Evolutionary conservation across 2,113 vertebrate species (phyloP), one percentile per base, ranked within the genome.

Genomic region (Burhinus bistriatus): DNA sequence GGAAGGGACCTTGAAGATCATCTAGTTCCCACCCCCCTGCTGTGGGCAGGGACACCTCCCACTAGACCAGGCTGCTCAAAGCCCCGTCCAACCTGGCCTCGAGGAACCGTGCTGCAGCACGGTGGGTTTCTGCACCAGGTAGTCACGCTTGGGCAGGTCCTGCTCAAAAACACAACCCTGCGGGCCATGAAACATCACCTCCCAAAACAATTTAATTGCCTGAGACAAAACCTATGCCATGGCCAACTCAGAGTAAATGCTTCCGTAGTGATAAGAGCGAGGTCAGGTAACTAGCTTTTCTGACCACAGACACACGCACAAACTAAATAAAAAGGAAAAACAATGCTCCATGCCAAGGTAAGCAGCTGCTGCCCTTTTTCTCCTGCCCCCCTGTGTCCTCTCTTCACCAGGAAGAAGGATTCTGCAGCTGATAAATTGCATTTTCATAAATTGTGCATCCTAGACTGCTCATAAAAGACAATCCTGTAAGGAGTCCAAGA

Each of bases 91-190:
- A 44, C 13, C 44, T 44, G 44, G 44, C 44, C 44, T 44, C 15
- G 44, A 44, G 44, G 44, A 44, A 44, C 44, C 44, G 6, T 1
- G 65, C 12, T 11, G 40, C 6, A 5, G 29, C 15, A 16, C 5
- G 0, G n/a, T 6, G 49, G 15, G 1, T 32, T 83, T 22, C 29
- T 21, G 5, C 0, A 11, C 27, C 22, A 10, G 44, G 8, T 1
- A 14, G 18, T 45, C 64, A 30, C 2, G 0, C 44, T 51, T 36
- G 4, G 36, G 45, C 69, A 71, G 36, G 57, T 21, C 45, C 58
- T 15, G 44, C 6, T 69, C 68, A 27, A 14, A 65, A 64, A 8
- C n/a, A 16, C 54, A 40, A 3, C 11, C 26, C 12, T 34, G 66
- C 2, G n/a, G 66, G 22, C 79, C 79, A 21, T 1, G 3, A 51